These are phyloP conservation scores for Abrostola tripartita DNA, from an alignment of 2,888 invertebrate species.

Conservation along the genomic window DNA sequence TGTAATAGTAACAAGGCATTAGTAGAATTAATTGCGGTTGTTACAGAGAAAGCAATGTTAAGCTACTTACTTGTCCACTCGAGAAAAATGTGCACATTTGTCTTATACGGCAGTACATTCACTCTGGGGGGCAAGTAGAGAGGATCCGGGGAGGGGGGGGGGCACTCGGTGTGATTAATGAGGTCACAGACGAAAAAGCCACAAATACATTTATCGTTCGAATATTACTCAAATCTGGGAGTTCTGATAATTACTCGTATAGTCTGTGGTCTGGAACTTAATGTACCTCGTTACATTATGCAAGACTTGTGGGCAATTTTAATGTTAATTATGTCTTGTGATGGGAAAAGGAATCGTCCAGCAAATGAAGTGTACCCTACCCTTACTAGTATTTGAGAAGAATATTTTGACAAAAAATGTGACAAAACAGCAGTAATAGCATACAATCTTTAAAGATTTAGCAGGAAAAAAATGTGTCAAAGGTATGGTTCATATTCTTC, in stretches of 20 bases:
- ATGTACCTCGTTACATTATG: too few relatives aligned
- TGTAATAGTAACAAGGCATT: constrained; percentile 24
- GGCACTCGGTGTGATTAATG: constrained; percentile 57
- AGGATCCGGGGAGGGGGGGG: constrained; percentile 24
- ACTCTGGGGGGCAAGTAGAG: too few relatives aligned
- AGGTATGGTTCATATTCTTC: too few relatives aligned
- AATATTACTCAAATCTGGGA: constrained; percentile 28
- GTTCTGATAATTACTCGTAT: constrained; percentile 4
- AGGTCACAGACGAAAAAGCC: constrained; percentile 39
- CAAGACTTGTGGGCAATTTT: too few relatives aligned
- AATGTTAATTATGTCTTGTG: too few relatives aligned
- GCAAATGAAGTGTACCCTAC: too few relatives aligned
- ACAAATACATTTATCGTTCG: constrained; percentile 47
- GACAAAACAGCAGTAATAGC: too few relatives aligned
- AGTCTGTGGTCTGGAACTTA: constrained; percentile 2
- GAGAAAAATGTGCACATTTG: constrained; percentile 59
- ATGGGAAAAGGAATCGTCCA: too few relatives aligned
- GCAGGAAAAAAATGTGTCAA: too few relatives aligned
- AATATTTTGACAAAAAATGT: too few relatives aligned
- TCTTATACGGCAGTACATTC: constrained; percentile 37
- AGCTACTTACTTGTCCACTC: constrained; percentile 47
- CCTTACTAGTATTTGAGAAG: too few relatives aligned
- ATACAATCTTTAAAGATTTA: too few relatives aligned
- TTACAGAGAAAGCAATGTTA: constrained; percentile 43
- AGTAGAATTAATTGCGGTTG: constrained; percentile 48